These are phyloP conservation scores for Anomalospiza imberbis DNA, from an alignment of 2,797 vertebrate species.

Conservation along the genomic window DNA sequence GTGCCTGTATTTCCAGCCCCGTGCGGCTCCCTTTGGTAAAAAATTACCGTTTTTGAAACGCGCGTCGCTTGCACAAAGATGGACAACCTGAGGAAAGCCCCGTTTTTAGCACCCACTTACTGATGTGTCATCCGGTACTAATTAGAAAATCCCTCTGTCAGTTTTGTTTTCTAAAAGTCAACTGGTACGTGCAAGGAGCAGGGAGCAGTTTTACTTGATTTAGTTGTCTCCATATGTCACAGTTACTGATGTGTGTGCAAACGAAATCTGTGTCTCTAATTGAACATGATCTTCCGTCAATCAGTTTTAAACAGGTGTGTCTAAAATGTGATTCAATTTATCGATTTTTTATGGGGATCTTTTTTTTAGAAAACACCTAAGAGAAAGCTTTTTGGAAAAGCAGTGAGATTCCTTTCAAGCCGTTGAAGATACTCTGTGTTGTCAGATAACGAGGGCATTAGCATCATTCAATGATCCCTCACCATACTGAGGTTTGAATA, in stretches of 20 bases:
- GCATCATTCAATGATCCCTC: neutral
- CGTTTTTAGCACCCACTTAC: neutral
- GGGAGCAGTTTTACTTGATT: neutral
- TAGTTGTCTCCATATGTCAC: neutral
- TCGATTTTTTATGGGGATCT: neutral
- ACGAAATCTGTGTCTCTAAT: neutral
- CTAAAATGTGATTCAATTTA: neutral
- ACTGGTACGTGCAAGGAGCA: neutral
- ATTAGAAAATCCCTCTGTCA: neutral
- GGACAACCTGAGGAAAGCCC: neutral
- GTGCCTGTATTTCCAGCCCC: neutral
- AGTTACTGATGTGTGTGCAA: neutral
- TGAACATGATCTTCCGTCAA: neutral
- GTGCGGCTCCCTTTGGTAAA: neutral
- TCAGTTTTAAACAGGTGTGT: neutral
- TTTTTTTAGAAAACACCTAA: neutral
- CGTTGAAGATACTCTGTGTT: neutral
- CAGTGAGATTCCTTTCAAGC: neutral
- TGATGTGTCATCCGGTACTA: neutral
- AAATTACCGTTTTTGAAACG: neutral
- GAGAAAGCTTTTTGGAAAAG: neutral
- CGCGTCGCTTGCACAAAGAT: neutral
- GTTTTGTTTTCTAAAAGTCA: neutral
- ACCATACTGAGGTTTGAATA: neutral
- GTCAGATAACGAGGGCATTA: neutral